Base-by-base conservation (phyloP, 2,888 invertebrate species). In the Tenthredo distinguenda region DNA sequence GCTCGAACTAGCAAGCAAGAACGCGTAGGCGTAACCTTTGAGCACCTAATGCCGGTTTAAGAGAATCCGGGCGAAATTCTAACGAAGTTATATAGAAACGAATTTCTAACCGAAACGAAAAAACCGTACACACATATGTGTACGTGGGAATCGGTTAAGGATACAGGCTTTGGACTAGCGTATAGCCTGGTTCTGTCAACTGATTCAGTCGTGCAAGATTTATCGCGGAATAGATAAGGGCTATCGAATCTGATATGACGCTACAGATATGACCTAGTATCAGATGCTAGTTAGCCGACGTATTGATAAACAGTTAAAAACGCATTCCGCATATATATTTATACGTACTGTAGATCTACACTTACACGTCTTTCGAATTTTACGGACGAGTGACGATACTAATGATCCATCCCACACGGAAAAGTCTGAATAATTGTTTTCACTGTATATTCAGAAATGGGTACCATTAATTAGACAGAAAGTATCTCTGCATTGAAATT, bases 221-320 rank as follows among this genome's bases (percentile, higher is more conserved):
- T 55, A 55, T 55, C 55, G n/a, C 55, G 55, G n/a, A n/a, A 55
- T 62, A 12, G 62, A 62, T 62, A 62, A 21, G 0, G 21, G 62
- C 62, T 62, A 62, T 26, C 62, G 26, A 12, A 62, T 62, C 62
- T 62, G 62, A 62, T 62, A 62, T 62, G 62, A 62, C 62, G 62
- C 26, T 26, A 62, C 26, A 31, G 62, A 62, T 31, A 62, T 6
- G 12, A 62, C 10, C 21, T 9, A 15, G 21, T 26, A 26, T 62
- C 1, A 18, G n/a, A 50, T 50, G 18, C 18, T n/a, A 50, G 50
- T 50, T 50, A 5, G 18, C n/a, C 5, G n/a, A 5, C 18, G 50
- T 50, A 50, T 50, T n/a, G 50, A n/a, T 55, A 55, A 55, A 55
- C n/a, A 55, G n/a, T 18, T 7, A 55, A n/a, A 50, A 55, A 55